Percentiles rank a stretch among this genome's conserved stretches.
Conservation (phyloP, 2,113 vertebrate genomes). For the Acrocephalus arundinaceus region DNA sequence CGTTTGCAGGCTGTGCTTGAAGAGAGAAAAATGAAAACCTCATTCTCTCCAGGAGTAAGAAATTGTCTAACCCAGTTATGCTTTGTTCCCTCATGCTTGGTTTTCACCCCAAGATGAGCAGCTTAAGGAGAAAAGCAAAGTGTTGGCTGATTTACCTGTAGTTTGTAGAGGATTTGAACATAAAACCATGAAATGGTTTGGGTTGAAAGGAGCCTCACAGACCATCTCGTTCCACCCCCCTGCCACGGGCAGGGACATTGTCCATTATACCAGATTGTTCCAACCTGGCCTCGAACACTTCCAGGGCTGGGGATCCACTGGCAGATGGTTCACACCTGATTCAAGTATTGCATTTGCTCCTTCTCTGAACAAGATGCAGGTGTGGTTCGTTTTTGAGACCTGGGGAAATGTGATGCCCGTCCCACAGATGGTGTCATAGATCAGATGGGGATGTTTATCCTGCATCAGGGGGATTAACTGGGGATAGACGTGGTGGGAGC, state of each 20-base stretch:
- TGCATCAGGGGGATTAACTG: neutral
- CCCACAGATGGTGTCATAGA: neutral
- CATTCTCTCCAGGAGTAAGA: neutral
- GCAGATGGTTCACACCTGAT: neutral
- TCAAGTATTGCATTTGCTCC: neutral
- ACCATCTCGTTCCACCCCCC: neutral
- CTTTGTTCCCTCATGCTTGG: neutral
- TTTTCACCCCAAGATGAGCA: neutral
- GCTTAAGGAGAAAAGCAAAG: neutral
- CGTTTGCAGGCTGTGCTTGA: neutral
- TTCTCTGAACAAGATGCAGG: neutral
- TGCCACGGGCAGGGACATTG: neutral
- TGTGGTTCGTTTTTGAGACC: neutral
- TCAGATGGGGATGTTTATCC: neutral
- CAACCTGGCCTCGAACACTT: rapidly evolving
- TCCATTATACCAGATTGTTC: neutral
- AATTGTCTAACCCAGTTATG: neutral
- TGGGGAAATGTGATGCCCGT: neutral
- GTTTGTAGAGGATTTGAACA: neutral
- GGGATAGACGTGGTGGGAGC: neutral
- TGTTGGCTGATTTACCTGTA: neutral
- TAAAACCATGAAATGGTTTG: neutral
- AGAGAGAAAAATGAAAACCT: neutral
- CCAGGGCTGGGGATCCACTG: neutral
- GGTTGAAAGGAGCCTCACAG: neutral